A percentile compares a stretch with the other conserved stretches of the same genome.
phyloP scores from a whole-genome alignment of 2,888 invertebrate genomes.

The Tortricodes alternella region DNA sequence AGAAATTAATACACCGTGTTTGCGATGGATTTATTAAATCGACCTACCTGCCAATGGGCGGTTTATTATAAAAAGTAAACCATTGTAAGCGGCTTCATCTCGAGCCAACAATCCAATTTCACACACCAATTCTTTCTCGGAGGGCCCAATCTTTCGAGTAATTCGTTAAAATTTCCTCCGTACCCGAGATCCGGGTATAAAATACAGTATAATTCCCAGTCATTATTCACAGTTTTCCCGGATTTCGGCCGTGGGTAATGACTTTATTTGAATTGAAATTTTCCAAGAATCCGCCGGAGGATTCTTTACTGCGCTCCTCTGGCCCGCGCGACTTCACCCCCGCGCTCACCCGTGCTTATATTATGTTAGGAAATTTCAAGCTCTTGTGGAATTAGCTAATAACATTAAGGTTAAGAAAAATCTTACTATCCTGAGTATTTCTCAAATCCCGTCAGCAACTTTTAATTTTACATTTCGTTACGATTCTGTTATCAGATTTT shows the following conservation, averaged over 20 bases:
- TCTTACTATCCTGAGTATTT: too few species aligned
- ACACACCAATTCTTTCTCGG: constrained; percentile 59
- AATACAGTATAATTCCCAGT: constrained; percentile 66
- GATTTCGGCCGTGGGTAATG: constrained; percentile 57
- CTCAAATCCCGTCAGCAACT: too few species aligned
- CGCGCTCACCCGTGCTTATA: neutral
- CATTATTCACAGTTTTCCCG: constrained; percentile 67
- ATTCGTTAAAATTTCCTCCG: constrained; percentile 60
- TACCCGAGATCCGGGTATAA: constrained; percentile 47
- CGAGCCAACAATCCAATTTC: constrained; percentile 62
- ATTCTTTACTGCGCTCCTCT: constrained; percentile 20
- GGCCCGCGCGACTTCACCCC: neutral
- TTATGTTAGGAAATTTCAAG: constrained; percentile 5
- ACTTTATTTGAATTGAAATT: constrained; percentile 64
- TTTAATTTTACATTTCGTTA: too few species aligned
- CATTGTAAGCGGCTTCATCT: constrained; percentile 28
- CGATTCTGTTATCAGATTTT: too few species aligned
- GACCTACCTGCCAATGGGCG: constrained; percentile 18
- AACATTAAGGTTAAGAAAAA: neutral
- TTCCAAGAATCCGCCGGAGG: constrained; percentile 41
- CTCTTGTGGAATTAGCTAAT: constrained; percentile 5
- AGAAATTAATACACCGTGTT: neutral
- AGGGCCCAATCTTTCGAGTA: constrained; percentile 57
- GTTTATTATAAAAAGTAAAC: constrained; percentile 29
- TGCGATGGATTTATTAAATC: constrained; percentile 21